Evolutionary conservation across 2,888 invertebrate genomes (phyloP).

Genomic region (Pollenia griseotomentosa): DNA sequence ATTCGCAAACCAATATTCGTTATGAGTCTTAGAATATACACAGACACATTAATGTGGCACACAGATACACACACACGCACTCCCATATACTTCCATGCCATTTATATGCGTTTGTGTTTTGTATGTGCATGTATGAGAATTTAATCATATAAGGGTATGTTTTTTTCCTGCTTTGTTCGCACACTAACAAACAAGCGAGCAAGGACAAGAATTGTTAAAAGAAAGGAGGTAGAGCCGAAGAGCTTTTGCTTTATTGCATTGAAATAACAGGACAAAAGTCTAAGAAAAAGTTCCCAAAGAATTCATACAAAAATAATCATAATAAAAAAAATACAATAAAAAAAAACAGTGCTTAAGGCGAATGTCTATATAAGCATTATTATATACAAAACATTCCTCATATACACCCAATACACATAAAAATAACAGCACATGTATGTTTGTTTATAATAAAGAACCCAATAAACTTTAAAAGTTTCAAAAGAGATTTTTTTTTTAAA

Average conservation of each 20-base stretch:
- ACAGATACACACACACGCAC: constrained; percentile 7
- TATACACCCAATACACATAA: constrained; percentile 5
- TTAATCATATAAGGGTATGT: constrained; percentile 66
- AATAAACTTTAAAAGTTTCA: too few species aligned
- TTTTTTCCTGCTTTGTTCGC: background rate
- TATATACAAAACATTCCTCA: constrained; percentile 19
- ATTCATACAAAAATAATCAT: constrained; percentile 57
- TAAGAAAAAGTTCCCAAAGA: constrained; percentile 69
- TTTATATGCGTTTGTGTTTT: constrained; percentile 8
- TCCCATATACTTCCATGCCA: background rate
- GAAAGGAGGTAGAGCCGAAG: constrained; percentile 42
- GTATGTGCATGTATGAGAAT: constrained; percentile 44
- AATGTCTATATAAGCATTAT: constrained; percentile 68
- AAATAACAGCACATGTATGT: background rate
- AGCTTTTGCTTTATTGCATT: constrained; percentile 61
- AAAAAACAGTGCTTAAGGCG: constrained; percentile 62
- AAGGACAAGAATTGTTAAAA: constrained; percentile 42
- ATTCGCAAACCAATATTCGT: constrained; percentile 60
- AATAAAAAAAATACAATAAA: constrained; percentile 24
- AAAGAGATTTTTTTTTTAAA: too few species aligned
- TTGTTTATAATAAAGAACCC: background rate
- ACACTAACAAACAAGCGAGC: constrained; percentile 17
- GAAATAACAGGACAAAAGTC: constrained; percentile 72
- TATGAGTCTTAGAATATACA: constrained; percentile 23
- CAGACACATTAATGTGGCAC: background rate